Evolutionary conservation across 2,888 invertebrate genomes (phyloP).

Genomic region (Oscheius sp.): DNA sequence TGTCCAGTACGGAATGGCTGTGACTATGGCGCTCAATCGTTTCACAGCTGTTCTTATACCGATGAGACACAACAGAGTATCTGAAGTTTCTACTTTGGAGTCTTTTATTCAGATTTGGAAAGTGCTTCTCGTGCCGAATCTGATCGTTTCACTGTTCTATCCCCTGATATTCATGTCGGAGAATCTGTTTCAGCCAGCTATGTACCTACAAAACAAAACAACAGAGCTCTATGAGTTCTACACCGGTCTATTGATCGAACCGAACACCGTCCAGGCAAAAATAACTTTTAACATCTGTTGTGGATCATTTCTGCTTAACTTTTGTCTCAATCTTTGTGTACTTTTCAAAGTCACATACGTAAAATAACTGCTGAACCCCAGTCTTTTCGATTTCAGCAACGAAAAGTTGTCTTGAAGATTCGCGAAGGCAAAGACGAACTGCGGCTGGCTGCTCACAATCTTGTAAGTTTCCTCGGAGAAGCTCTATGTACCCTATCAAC

Average conservation of each 20-base stretch:
- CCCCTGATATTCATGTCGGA: background rate
- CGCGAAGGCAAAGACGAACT: background rate
- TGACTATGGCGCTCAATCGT: background rate
- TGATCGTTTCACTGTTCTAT: background rate
- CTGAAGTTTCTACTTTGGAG: no score
- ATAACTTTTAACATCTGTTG: background rate
- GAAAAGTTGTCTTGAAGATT: background rate
- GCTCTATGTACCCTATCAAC: background rate
- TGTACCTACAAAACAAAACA: background rate
- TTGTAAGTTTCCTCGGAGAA: background rate
- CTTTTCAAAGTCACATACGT: background rate
- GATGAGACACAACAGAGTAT: background rate
- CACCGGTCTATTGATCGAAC: no score
- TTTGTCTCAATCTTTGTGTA: background rate
- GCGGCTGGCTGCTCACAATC: background rate
- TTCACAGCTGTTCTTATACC: background rate
- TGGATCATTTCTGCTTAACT: background rate
- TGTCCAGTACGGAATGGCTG: background rate
- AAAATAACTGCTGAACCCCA: background rate
- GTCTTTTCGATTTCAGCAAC: background rate
- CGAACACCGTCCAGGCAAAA: no score
- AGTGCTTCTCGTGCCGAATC: no score
- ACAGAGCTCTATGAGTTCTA: no score
- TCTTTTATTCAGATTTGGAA: no score
- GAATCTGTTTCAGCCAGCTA: background rate